phyloP scores from a whole-genome alignment of 2,113 vertebrate species.

The Bubo blakistoni region DNA sequence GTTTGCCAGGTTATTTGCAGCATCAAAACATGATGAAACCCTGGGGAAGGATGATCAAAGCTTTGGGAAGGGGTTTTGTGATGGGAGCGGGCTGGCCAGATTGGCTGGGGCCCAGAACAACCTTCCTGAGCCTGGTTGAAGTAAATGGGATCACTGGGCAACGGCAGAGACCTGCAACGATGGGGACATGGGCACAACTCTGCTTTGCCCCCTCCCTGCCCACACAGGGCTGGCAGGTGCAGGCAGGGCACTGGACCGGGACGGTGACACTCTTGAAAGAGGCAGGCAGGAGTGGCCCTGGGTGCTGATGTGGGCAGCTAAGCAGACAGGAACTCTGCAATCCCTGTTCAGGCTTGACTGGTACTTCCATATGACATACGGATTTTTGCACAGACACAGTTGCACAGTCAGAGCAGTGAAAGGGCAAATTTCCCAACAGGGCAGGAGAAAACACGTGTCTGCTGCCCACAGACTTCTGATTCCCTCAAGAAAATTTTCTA shows the following conservation, averaged over 20 bases:
- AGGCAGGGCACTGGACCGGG: accelerated
- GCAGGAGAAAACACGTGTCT: neutral
- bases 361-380: neutral
- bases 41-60: neutral
- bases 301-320: accelerated
- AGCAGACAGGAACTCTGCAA: neutral
- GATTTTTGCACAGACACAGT: neutral
- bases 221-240: neutral
- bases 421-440: neutral
- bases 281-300: neutral
- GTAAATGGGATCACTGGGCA: neutral
- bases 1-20: neutral
- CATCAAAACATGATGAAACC: neutral
- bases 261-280: neutral
- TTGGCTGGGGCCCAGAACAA: neutral
- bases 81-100: accelerated
- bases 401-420: neutral
- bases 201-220: neutral
- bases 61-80: neutral
- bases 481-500: neutral
- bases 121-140: neutral
- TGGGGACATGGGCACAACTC: neutral
- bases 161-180: neutral
- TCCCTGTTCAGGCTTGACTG: neutral
- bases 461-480: neutral